These are phyloP conservation scores for Gryon sp. DNA, from an alignment of 1,140 invertebrate species.

Conservation along the genomic window DNA sequence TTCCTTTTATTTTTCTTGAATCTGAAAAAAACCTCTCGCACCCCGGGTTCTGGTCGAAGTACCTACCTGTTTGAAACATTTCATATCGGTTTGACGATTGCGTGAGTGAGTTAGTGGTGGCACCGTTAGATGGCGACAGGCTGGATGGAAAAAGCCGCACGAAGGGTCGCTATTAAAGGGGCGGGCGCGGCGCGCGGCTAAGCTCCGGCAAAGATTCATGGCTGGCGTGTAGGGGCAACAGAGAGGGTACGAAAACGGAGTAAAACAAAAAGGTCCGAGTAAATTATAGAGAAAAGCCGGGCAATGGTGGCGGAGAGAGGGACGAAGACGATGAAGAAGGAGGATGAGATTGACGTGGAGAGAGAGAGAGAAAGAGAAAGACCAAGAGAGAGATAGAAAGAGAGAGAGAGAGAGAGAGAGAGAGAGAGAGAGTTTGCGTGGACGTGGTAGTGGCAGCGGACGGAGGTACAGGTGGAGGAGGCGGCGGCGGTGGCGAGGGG, in stretches of 20 bases:
- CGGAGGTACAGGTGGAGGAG: conserved; percentile 53
- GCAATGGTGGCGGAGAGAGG: conserved; percentile 58
- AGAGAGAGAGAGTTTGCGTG: conserved; percentile 51
- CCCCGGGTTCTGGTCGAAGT: neutral
- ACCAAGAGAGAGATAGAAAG: conserved; percentile 49
- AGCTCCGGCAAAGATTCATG: conserved; percentile 77
- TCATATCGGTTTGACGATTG: conserved; percentile 41
- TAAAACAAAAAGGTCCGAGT: conserved; percentile 68
- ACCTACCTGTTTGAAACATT: neutral
- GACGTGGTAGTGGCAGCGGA: conserved; percentile 57
- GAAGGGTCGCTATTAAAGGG: conserved; percentile 77
- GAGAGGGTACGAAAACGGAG: conserved; percentile 68
- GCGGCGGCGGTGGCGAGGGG: conserved; percentile 69
- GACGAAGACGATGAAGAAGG: conserved; percentile 38
- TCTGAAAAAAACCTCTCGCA: neutral
- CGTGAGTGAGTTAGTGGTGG: conserved; percentile 11
- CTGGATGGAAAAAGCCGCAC: conserved; percentile 70
- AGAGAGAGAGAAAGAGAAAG: conserved; percentile 51
- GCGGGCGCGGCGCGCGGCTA: conserved; percentile 72
- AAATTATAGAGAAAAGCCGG: conserved; percentile 76
- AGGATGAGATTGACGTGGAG: conserved; percentile 49
- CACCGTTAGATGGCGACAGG: conserved; percentile 73
- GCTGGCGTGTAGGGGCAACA: conserved; percentile 71
- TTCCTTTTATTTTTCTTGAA: too few relatives aligned
- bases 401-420: conserved; percentile 32